Evolutionary conservation across 2,888 invertebrate species (phyloP).

Genomic region (Ormyrus nitidulus): DNA sequence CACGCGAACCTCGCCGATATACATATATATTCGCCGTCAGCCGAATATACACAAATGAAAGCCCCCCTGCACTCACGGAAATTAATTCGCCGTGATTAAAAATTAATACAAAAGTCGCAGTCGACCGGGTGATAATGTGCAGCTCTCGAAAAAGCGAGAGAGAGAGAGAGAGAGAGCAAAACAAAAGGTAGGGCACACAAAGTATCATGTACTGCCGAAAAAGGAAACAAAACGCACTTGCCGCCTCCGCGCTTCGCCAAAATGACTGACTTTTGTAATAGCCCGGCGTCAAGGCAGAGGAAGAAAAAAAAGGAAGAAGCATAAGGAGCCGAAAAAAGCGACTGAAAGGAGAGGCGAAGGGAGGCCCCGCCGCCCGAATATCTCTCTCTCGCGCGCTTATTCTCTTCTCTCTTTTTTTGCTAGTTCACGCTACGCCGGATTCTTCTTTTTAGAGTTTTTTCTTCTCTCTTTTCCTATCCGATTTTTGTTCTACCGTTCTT

Average conservation of each 20-base stretch:
- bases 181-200: conserved; percentile 1
- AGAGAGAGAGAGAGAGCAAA: background rate
- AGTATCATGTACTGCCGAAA: conserved; percentile 4
- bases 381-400: background rate
- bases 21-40: too few species aligned
- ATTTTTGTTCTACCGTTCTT: conserved; percentile 8
- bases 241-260: conserved; percentile 39
- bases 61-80: conserved; percentile 31
- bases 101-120: conserved; percentile 40
- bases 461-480: conserved; percentile 9
- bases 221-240: background rate
- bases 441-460: background rate
- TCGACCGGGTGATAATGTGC: background rate
- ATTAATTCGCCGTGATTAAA: conserved; percentile 43
- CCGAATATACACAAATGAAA: too few species aligned
- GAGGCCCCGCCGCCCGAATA: background rate
- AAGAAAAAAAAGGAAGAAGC: conserved; percentile 33
- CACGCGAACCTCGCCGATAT: too few species aligned
- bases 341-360: background rate
- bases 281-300: conserved; percentile 46
- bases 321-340: conserved; percentile 4
- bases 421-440: conserved; percentile 10
- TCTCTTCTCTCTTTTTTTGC: conserved; percentile 13
- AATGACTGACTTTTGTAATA: conserved; percentile 38
- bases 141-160: too few species aligned